Base-by-base conservation (phyloP, 2,797 vertebrate species). In the Crocodylus rhombifer region DNA sequence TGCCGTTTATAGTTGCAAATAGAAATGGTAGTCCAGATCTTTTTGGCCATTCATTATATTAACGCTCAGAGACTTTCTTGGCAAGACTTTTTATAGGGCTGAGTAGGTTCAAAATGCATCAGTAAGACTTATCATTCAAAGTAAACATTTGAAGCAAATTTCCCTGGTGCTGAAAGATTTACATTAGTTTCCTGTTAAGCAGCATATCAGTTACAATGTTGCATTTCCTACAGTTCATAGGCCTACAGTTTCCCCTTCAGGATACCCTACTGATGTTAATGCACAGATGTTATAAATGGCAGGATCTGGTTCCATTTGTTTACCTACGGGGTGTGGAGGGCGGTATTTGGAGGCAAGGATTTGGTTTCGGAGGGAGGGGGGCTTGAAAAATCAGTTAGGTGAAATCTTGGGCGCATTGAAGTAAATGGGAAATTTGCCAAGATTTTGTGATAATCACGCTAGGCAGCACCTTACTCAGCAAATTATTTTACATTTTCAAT, bases 91-190 rank as follows among this genome's bases (percentile, higher is more conserved):
- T 82, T 1, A 28, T 7, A 42, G 89, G 69, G 55, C 92, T 3
- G 73, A 80, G 78, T 85, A 79, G 91, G 71, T 93, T 87, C 90
- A 62, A 6, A 73, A 77, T 14, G 69, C n/a, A 80, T 91, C 96
- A 55, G 87, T 87, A 82, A 92, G 36, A 62, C 62, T 95, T 92
- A 94, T 93, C 95, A 17, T 76, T 25, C 86, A 58, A 20, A 89
- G 89, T 51, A 94, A 94, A 97, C 91, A 90, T 25, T 63, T 51
- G 12, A 8, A 77, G 80, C 82, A 30, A 69, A 65, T 94, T 95
- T 93, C 86, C 86, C 78, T 84, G 60, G 14, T n/a, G 84, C 89
- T 95, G 93, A 94, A 79, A 92, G 94, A 93, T 91, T 67, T 80
- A 63, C 90, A 83, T 88, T 30, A 82, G 80, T n/a, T 57, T 75